Percentiles rank a stretch among this genome's conserved stretches.
Conservation (phyloP, 2,113 vertebrate species). For the Pipra filicauda region DNA sequence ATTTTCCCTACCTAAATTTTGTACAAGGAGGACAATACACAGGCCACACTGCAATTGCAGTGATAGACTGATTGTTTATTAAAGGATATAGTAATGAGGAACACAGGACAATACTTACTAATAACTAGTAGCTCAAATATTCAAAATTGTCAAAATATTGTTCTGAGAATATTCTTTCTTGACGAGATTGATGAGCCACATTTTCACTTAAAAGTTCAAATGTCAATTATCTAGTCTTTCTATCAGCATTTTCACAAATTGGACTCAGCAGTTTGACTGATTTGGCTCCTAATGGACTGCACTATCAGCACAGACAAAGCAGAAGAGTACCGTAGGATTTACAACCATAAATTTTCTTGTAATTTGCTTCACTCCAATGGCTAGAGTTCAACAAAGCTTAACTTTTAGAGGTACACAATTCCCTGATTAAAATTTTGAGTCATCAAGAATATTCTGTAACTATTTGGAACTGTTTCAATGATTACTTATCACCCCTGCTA, state of each 20-base stretch:
- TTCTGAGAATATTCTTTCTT: not conserved
- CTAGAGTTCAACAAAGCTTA: not conserved
- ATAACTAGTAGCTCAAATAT: not conserved
- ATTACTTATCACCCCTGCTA: not conserved
- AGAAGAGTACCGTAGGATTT: not conserved
- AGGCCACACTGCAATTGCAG: not conserved
- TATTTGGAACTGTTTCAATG: not conserved
- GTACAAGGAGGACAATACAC: not conserved
- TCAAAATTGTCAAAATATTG: not conserved
- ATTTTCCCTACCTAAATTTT: constrained; percentile 2
- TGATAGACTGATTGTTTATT: not conserved
- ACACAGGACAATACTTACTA: not conserved
- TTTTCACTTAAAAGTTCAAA: not conserved
- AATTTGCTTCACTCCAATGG: not conserved
- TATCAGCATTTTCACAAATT: not conserved
- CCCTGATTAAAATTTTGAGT: not conserved
- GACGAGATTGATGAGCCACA: not conserved
- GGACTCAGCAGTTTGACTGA: not conserved
- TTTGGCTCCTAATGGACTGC: not conserved
- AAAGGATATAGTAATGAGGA: not conserved
- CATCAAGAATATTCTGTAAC: not conserved
- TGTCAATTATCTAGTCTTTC: not conserved
- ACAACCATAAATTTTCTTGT: not conserved
- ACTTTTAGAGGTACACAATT: not conserved
- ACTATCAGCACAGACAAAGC: not conserved